A percentile compares a stretch with the other conserved stretches of the same genome.
Conservation (phyloP, 2,113 vertebrate species). For the Coturnix japonica region DNA sequence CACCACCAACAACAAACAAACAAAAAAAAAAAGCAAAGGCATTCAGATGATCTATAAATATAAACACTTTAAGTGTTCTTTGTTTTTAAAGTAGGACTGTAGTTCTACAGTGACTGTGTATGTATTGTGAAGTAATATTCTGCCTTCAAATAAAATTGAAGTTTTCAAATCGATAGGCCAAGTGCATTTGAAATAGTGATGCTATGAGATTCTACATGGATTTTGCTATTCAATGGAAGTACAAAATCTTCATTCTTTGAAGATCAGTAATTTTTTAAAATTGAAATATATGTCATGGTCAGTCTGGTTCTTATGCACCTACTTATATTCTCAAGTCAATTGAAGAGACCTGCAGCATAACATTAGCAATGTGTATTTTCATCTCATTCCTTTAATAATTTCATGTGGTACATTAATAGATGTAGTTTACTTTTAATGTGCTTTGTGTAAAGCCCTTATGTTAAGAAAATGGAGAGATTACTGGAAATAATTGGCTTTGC, state of each 20-base stretch:
- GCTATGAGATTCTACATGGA: conserved; percentile 56
- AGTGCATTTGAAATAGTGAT: conserved; percentile 63
- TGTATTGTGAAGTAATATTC: conserved; percentile 55
- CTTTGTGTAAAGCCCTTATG: conserved; percentile 29
- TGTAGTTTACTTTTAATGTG: conserved; percentile 57
- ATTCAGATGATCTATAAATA: background rate
- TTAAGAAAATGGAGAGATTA: conserved; percentile 61
- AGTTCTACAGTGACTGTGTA: conserved; percentile 43
- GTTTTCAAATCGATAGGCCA: conserved; percentile 62
- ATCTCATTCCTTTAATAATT: conserved; percentile 58
- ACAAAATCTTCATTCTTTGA: conserved; percentile 56
- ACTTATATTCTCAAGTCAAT: conserved; percentile 30
- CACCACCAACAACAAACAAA: background rate
- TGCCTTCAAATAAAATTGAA: conserved; percentile 69
- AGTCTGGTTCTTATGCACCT: conserved; percentile 45
- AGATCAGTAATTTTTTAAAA: conserved; percentile 59
- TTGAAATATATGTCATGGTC: conserved; percentile 14
- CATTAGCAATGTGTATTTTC: conserved; percentile 42
- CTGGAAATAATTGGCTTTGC: conserved; percentile 61
- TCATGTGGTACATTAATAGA: conserved; percentile 46
- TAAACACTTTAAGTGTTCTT: conserved; percentile 44
- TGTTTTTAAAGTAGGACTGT: conserved; percentile 49
- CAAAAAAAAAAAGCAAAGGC: background rate
- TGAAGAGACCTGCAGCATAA: conserved; percentile 32
- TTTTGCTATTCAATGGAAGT: conserved; percentile 43